These are phyloP conservation scores for Ophraella communa DNA, from an alignment of 2,888 invertebrate genomes.

Conservation along the genomic window DNA sequence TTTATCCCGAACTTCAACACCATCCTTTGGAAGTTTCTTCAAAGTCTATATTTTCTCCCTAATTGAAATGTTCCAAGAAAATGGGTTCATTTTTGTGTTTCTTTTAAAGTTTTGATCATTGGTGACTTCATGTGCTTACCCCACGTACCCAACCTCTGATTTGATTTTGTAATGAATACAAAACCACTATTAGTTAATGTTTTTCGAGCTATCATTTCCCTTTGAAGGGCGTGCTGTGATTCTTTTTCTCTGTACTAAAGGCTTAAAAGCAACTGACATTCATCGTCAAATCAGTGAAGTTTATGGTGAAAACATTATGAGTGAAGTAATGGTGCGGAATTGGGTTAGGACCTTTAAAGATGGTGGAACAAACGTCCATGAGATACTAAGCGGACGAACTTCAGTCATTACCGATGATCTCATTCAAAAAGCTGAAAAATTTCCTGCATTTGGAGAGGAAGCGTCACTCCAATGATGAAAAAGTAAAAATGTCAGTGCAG, in stretches of 20 bases:
- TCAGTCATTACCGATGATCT: too few species aligned
- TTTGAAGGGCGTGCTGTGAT: constrained; percentile 77
- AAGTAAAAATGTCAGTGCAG: too few species aligned
- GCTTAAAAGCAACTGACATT: too few species aligned
- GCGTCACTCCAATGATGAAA: too few species aligned
- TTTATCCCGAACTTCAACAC: constrained; percentile 68
- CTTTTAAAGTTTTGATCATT: constrained; percentile 82
- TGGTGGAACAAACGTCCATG: too few species aligned
- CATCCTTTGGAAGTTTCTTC: constrained; percentile 78
- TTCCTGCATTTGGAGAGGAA: too few species aligned
- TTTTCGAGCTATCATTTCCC: constrained; percentile 94
- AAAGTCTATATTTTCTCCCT: constrained; percentile 94
- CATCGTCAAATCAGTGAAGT: too few species aligned
- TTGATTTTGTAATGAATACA: constrained; percentile 81
- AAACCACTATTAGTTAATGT: constrained; percentile 87
- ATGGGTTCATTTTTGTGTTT: constrained; percentile 96
- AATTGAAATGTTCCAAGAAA: constrained; percentile 98
- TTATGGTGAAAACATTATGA: too few species aligned
- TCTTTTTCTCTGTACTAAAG: constrained; percentile 67
- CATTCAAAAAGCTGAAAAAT: too few species aligned
- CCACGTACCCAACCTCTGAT: constrained; percentile 96
- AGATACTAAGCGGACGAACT: too few species aligned
- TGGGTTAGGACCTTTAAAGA: too few species aligned
- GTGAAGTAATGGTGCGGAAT: too few species aligned
- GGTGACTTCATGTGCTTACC: constrained; percentile 96